Conservation (phyloP, 2,888 invertebrate species). For the Apamea sordens region DNA sequence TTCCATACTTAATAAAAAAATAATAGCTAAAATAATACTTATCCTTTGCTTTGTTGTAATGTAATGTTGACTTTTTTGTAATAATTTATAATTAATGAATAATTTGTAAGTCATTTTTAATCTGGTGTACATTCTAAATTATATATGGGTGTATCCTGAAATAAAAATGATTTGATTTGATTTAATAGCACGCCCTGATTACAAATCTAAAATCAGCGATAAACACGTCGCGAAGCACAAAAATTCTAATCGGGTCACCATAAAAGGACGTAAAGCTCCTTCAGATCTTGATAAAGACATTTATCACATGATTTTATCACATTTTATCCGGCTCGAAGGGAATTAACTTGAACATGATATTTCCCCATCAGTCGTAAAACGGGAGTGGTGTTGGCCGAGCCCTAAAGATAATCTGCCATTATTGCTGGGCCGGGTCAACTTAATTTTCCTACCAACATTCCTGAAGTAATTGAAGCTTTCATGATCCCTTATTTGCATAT, state of each 20-base stretch:
- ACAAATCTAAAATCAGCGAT: slow-evolving; percentile 19
- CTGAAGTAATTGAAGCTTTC: slow-evolving; percentile 68
- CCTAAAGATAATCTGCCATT: slow-evolving; percentile 75
- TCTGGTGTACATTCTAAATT: too few species aligned
- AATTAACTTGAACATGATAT: slow-evolving; percentile 77
- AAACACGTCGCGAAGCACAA: slow-evolving; percentile 28
- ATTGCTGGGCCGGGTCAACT: slow-evolving; percentile 74
- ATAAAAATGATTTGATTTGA: not conserved
- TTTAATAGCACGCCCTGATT: not conserved
- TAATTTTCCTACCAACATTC: slow-evolving; percentile 64
- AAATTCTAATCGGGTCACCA: slow-evolving; percentile 56
- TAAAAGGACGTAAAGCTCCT: slow-evolving; percentile 44
- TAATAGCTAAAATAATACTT: too few species aligned
- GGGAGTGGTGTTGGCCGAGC: slow-evolving; percentile 80
- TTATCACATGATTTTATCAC: slow-evolving; percentile 71
- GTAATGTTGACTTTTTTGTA: too few species aligned
- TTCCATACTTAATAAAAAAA: too few species aligned
- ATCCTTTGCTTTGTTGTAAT: too few species aligned
- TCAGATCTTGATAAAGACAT: slow-evolving; percentile 61
- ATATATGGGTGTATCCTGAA: too few species aligned
- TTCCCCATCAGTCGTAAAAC: slow-evolving; percentile 78
- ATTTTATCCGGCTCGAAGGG: slow-evolving; percentile 68
- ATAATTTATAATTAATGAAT: too few species aligned
- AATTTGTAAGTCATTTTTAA: too few species aligned
- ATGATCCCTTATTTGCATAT: slow-evolving; percentile 63